Evolutionary conservation across 2,888 invertebrate genomes (phyloP), one percentile per base, ranked within the genome.

Genomic region (Entomobrya proxima): DNA sequence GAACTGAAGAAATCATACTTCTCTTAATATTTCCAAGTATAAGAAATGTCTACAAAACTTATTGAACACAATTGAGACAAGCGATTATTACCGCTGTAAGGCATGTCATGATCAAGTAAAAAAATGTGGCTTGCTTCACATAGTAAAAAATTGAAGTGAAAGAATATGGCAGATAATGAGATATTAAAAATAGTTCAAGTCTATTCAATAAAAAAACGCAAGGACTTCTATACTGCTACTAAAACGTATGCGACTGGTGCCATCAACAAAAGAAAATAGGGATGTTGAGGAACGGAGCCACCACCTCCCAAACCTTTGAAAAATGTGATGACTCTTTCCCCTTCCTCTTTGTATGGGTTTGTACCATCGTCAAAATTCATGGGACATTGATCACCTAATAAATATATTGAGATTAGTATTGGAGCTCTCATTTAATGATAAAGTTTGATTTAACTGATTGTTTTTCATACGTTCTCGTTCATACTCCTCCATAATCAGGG

Each of bases 341-440:
- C 90, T 52, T 89, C 89, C 37, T 86, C 85, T 80, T 89, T 89
- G 79, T 90, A 98, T 0, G 98, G 98, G 92, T 98, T 94, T 58
- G 94, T 93, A 9, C 98, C 98, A 91, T 98, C 98, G 91, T 98
- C 98, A 91, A 98, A 99, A 91, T 96, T 95, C 97, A 98, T 98
- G 0, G 98, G 98, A 92, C 98, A 99, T 91, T 97, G 96, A 93
- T 99, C 98, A 90, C 95, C 95, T 95, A 90, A 7, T 88, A 88
- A 75, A 74, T 78, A 21, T 7, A 15, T 15, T 40, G 15, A 69
- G 4, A 55, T 55, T 9, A 18, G 18, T 15, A 15, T 55, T 15
- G 55, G 13, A 27, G 7, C 5, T 64, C 27, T 64, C 64, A 27
- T n/a, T n/a, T 64, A 11, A 7, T 55, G 18, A 13, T 18, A 69